phyloP scores from a whole-genome alignment of 2,113 vertebrate genomes.

The Laterallus jamaicensis region DNA sequence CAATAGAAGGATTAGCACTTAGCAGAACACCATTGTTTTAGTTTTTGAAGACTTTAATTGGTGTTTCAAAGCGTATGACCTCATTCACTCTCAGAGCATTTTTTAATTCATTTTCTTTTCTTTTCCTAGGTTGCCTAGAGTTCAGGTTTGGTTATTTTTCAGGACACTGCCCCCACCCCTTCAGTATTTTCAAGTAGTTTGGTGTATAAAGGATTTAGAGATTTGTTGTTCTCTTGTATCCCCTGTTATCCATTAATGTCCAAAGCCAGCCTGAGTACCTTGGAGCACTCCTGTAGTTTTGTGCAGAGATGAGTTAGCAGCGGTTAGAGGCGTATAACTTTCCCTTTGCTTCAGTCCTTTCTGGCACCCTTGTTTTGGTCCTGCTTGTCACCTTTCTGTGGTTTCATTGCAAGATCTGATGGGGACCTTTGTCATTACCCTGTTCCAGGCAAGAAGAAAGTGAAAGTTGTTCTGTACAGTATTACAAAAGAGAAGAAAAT shows the following conservation, averaged over 20 bases:
- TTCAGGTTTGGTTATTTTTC: not conserved
- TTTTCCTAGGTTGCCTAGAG: not conserved
- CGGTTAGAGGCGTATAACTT: not conserved
- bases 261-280: not conserved
- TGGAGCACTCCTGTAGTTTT: not conserved
- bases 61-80: not conserved
- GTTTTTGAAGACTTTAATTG: conserved; percentile 36
- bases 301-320: not conserved
- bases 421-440: not conserved
- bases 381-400: not conserved
- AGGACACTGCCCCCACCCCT: not conserved
- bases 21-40: not conserved
- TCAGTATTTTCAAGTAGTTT: not conserved
- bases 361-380: not conserved
- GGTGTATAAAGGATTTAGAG: not conserved
- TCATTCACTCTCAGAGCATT: not conserved
- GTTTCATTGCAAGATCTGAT: not conserved
- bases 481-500: not conserved
- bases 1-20: not conserved
- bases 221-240: not conserved
- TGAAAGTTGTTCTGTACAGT: not conserved
- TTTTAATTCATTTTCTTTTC: not conserved
- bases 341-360: not conserved
- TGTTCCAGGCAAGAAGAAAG: not conserved
- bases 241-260: not conserved